Evolutionary conservation across 2,113 vertebrate genomes (phyloP).

Genomic region (Asarcornis scutulata): DNA sequence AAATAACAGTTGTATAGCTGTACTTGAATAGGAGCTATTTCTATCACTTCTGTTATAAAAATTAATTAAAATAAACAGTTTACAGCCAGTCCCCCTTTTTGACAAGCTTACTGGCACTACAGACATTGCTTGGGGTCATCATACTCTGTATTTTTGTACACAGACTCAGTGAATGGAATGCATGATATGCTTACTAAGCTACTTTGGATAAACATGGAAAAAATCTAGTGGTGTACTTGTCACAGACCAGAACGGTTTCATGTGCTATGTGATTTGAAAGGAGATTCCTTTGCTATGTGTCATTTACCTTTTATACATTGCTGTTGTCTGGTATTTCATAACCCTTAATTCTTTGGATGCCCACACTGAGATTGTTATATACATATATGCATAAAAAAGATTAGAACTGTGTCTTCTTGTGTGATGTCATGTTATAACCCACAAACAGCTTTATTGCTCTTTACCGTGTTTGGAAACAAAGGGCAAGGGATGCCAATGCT

Average conservation of each 20-base stretch:
- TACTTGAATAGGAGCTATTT: constrained; percentile 23
- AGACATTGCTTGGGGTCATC: constrained; percentile 24
- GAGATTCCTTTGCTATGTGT: constrained; percentile 78
- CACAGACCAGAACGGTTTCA: constrained; percentile 73
- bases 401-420: constrained; percentile 65
- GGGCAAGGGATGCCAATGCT: neutral
- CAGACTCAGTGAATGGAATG: constrained; percentile 60
- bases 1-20: neutral
- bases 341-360: constrained; percentile 59
- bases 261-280: constrained; percentile 66
- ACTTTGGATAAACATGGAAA: constrained; percentile 77
- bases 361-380: constrained; percentile 56
- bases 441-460: constrained; percentile 22
- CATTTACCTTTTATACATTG: constrained; percentile 73
- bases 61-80: neutral
- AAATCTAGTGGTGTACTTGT: constrained; percentile 66
- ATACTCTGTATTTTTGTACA: constrained; percentile 59
- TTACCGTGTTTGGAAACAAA: constrained; percentile 71
- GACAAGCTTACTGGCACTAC: neutral
- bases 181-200: constrained; percentile 63
- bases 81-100: neutral
- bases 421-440: constrained; percentile 35
- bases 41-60: constrained; percentile 10
- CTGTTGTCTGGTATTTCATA: constrained; percentile 62
- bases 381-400: constrained; percentile 34